These are phyloP conservation scores for Ceratotherium simum DNA, from an alignment of 2,113 vertebrate species.

Conservation along the genomic window DNA sequence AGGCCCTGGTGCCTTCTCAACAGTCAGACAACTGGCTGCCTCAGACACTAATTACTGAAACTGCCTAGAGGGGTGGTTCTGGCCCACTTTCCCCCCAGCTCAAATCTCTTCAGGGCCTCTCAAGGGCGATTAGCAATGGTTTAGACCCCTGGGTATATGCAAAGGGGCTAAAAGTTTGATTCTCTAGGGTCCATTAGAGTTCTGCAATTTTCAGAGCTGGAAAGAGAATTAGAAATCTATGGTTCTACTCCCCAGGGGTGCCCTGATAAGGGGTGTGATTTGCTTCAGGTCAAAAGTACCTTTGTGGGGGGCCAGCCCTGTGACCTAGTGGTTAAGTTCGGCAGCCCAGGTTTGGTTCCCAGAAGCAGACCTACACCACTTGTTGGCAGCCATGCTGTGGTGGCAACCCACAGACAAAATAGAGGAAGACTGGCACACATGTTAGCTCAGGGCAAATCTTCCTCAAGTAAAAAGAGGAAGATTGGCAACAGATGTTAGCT, in stretches of 20 bases:
- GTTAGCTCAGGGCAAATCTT: too few species aligned
- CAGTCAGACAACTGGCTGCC: background rate
- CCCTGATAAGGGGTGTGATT: background rate
- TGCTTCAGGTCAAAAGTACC: background rate
- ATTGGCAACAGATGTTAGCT: too few species aligned
- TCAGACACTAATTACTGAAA: slow-evolving; percentile 48
- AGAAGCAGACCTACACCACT: too few species aligned
- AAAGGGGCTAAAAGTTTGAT: background rate
- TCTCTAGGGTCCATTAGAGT: slow-evolving; percentile 27
- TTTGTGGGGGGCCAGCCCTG: background rate
- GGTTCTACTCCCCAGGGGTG: background rate
- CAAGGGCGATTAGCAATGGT: slow-evolving; percentile 13
- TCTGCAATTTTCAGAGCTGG: slow-evolving; percentile 39
- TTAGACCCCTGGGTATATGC: background rate
- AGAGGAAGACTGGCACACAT: too few species aligned
- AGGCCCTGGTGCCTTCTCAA: background rate
- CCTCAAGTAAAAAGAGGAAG: too few species aligned
- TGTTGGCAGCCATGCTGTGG: too few species aligned
- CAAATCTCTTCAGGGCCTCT: slow-evolving; percentile 25
- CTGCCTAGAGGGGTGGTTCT: background rate
- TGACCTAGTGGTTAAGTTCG: too few species aligned
- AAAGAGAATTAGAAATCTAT: slow-evolving; percentile 31
- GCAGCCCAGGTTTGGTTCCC: too few species aligned
- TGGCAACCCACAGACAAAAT: too few species aligned
- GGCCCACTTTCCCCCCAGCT: background rate